These are phyloP conservation scores for Brachystomella parvula DNA, from an alignment of 1,140 invertebrate genomes.

Conservation along the genomic window DNA sequence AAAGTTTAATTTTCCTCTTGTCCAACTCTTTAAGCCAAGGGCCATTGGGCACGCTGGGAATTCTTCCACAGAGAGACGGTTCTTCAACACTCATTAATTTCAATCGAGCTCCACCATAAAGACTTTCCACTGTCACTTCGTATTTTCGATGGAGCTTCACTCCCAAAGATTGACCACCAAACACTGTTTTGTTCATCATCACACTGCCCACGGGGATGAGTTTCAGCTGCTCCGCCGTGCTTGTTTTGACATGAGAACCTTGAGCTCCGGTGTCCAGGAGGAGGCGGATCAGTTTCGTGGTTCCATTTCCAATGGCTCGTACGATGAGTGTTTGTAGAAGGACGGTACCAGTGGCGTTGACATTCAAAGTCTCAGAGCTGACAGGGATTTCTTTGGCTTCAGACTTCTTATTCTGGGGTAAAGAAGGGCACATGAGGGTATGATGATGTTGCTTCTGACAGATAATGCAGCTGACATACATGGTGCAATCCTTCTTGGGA, in stretches of 20 bases:
- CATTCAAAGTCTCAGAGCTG: not conserved
- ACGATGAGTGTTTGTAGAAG: not conserved
- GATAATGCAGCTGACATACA: not conserved
- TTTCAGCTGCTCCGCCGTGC: not conserved
- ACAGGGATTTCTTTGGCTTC: not conserved
- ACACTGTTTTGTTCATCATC: not conserved
- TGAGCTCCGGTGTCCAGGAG: slow-evolving; percentile 18
- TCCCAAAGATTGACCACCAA: not conserved
- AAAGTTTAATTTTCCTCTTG: not conserved
- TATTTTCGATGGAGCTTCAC: not conserved
- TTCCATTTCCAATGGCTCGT: not conserved
- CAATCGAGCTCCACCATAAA: not conserved
- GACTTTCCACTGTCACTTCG: not conserved
- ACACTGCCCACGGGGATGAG: not conserved
- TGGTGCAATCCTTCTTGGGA: not conserved
- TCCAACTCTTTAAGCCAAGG: not conserved
- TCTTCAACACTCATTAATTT: not conserved
- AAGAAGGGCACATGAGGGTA: not conserved
- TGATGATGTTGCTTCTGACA: slow-evolving; percentile 4
- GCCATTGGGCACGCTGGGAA: not conserved
- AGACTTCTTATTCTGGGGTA: not conserved
- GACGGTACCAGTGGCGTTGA: not conserved
- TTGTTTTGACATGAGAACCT: slow-evolving; percentile 4
- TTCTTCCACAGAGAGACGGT: not conserved
- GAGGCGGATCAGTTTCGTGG: not conserved